Base-by-base conservation (phyloP, 2,797 vertebrate species). In the Macrochelys suwanniensis region DNA sequence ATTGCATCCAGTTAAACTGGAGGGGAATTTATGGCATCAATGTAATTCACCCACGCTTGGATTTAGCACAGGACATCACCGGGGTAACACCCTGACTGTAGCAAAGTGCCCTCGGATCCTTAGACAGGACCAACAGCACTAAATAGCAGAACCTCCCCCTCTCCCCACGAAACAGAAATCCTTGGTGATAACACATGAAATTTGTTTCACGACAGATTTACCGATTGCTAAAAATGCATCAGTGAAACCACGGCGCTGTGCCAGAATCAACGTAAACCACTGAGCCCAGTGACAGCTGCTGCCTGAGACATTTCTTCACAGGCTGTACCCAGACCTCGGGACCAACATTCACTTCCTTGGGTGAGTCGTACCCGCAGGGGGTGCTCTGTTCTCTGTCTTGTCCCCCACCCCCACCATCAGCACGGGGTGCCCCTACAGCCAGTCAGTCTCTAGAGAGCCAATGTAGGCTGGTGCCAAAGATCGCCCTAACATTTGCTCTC, bases 191-290 rank as follows among this genome's bases (percentile, higher is more conserved):
- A 68, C 33, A 21, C 37, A 42, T 42, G 37, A 42, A 42, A 42
- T 42, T 42, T 42, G 37, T 42, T 42, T 42, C 37, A 42, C 7
- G 9, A 68, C 8, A 37, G 16, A 19, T n/a, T 68, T 68, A 68
- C 4, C n/a, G 9, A 21, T 9, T 37, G n/a, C 17, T 37, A 37
- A 68, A 68, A 37, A 37, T n/a, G 33, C 61, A 37, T 17, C 17
- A 37, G 8, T 37, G 33, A 68, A 68, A 68, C 33, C 16, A 68
- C 3, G 13, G 33, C n/a, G 16, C 15, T n/a, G 15, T 4, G 61
- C 61, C 15, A 17, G 61, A 33, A 0, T n/a, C 13, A 61, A 15
- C 1, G 2, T 31, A 33, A 33, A 17, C 15, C 61, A n/a, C 33
- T 7, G 11, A 31, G 31, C 33, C 61, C 3, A 6, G 61, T 68